Conservation (phyloP, 2,113 vertebrate genomes). For the Hystrix cristata region DNA sequence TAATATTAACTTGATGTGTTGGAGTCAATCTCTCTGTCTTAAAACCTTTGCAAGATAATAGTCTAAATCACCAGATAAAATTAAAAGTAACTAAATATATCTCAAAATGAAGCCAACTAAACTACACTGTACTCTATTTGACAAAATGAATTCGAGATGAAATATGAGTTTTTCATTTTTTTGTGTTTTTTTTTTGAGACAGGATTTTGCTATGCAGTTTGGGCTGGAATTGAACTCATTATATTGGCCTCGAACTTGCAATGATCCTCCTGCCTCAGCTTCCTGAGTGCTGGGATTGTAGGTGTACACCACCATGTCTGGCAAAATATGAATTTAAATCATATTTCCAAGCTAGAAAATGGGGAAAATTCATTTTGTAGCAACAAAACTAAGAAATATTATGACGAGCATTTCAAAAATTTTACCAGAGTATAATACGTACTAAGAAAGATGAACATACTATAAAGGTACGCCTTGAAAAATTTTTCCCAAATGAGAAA, state of each 20-base stretch:
- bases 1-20: neutral
- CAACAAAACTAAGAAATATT: neutral
- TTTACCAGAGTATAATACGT: neutral
- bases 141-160: neutral
- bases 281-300: too few species aligned
- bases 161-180: neutral
- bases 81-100: neutral
- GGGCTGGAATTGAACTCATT: too few species aligned
- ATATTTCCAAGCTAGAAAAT: constrained; percentile 38
- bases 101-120: constrained; percentile 15
- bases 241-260: too few species aligned
- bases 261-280: too few species aligned
- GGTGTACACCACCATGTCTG: too few species aligned
- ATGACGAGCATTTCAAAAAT: neutral
- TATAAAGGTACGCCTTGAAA: neutral
- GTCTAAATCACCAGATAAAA: constrained; percentile 1
- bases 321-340: neutral
- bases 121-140: neutral
- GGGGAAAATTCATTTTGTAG: neutral
- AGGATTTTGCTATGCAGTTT: too few species aligned
- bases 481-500: neutral
- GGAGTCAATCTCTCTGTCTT: neutral
- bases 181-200: too few species aligned
- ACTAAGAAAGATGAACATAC: neutral
- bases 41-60: constrained; percentile 22